Percentiles rank a stretch among this genome's conserved stretches.
These are phyloP conservation scores for Dallia pectoralis DNA, from an alignment of 2,797 vertebrate genomes.

Conservation along the genomic window DNA sequence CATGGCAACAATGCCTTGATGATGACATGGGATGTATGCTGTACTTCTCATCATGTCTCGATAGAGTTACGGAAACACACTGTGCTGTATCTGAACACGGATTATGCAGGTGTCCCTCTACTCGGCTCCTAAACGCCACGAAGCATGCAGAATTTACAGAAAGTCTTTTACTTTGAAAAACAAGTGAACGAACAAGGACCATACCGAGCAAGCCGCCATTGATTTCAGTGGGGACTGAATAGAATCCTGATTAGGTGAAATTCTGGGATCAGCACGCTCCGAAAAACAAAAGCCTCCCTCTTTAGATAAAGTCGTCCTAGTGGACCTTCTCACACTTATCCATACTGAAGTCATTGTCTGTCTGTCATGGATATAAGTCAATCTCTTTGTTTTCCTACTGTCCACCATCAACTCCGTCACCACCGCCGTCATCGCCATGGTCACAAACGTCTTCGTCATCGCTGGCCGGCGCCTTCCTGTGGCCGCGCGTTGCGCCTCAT, in stretches of 20 bases:
- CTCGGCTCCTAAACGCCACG: conserved; percentile 53
- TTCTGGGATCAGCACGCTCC: conserved; percentile 34
- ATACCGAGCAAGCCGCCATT: neutral
- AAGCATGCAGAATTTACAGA: conserved; percentile 72
- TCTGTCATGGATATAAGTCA: conserved; percentile 15
- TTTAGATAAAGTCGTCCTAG: conserved; percentile 37
- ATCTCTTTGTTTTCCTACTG: conserved; percentile 28
- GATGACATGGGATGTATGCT: conserved; percentile 1
- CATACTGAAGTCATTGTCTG: conserved; percentile 16
- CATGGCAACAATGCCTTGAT: neutral
- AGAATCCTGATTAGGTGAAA: conserved; percentile 19
- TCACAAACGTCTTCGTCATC: conserved; percentile 58
- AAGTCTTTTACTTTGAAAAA: neutral
- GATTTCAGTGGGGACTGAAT: neutral
- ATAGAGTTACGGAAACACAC: conserved; percentile 5
- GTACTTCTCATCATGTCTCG: neutral
- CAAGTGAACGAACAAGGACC: neutral
- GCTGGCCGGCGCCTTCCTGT: conserved; percentile 64
- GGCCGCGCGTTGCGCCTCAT: conserved; percentile 68
- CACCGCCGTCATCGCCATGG: neutral
- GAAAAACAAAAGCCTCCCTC: conserved; percentile 28
- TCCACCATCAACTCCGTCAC: conserved; percentile 5
- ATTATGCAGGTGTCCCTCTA: conserved; percentile 35
- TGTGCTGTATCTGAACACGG: conserved; percentile 42
- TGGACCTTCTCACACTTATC: conserved; percentile 47